Evolutionary conservation across 2,888 invertebrate species (phyloP), one percentile per base, ranked within the genome.

Genomic region (Rotaria macrura): DNA sequence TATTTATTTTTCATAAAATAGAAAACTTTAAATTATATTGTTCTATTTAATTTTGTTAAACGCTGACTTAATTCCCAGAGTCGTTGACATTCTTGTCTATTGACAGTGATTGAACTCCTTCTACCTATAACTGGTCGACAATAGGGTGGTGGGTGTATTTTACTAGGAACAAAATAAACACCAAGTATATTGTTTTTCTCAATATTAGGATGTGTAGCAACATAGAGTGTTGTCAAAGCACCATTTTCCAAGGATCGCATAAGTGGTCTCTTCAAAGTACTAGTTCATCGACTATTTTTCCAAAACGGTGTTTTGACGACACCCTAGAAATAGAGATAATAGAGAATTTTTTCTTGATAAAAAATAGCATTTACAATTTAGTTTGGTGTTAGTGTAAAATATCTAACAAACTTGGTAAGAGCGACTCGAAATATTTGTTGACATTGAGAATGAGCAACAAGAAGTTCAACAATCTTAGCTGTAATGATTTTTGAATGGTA

Each of bases 161-260:
- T 74, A 40, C 74, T 74, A 5, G 74, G 74, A 20, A 74, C 40
- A 25, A 74, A 74, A 40, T 74, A 74, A 74, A 40, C 6, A 25
- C 74, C 74, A 40, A 23, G 74, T 23, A 74, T 74, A 40, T 34
- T 38, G 1, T 74, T 38, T 1, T 17, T 40, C 40, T 74, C 74
- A 40, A 74, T 74, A 74, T 74, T 40, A 7, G 74, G 74, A 74
- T 74, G 74, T 23, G 74, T 74, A 2, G 74, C 74, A 38, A 38
- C 40, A 40, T 74, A 74, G 40, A 74, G 74, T 40, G 74, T 74
- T 40, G 74, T 74, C 74, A 74, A 40, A 23, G 74, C 38, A 23
- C 74, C 74, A 74, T 74, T 74, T 23, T 74, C 74, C 38, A 74
- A 38, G 38, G 74, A 38, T 74, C 74, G 74, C 74, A 74, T 74